Percentiles rank a stretch among this genome's conserved stretches.
phyloP scores from a whole-genome alignment of 2,797 vertebrate species.

The Intellagama lesueurii region DNA sequence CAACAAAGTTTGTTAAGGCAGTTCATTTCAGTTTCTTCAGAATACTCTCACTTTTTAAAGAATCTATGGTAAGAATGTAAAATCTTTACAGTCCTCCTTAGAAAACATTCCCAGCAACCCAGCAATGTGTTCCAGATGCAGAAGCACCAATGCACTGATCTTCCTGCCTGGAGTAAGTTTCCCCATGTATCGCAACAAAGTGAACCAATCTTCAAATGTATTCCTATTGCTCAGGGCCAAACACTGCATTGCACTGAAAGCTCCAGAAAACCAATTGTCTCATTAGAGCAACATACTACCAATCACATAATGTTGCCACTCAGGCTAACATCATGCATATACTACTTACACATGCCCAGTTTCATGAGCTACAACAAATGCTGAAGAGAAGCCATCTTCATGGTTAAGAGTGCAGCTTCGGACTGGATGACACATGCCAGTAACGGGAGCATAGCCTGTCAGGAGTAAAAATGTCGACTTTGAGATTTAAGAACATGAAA shows the following conservation, averaged over 20 bases:
- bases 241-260: neutral
- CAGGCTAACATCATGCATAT: neutral
- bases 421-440: slow-evolving; percentile 97
- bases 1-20: slow-evolving; percentile 30
- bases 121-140: neutral
- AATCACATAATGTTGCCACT: neutral
- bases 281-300: neutral
- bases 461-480: slow-evolving; percentile 38
- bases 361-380: slow-evolving; percentile 98
- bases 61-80: too few relatives aligned
- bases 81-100: too few relatives aligned
- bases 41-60: too few relatives aligned
- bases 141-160: neutral
- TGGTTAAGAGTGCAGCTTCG: slow-evolving; percentile 98
- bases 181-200: neutral
- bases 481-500: neutral
- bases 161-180: neutral
- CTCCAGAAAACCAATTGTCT: neutral
- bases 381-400: slow-evolving; percentile 97
- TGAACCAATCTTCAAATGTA: neutral
- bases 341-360: slow-evolving; percentile 97
- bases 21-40: neutral
- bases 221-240: neutral
- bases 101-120: too few relatives aligned
- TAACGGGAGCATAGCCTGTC: slow-evolving; percentile 95